Base-by-base conservation (phyloP, 2,797 vertebrate genomes). In the Intellagama lesueurii region DNA sequence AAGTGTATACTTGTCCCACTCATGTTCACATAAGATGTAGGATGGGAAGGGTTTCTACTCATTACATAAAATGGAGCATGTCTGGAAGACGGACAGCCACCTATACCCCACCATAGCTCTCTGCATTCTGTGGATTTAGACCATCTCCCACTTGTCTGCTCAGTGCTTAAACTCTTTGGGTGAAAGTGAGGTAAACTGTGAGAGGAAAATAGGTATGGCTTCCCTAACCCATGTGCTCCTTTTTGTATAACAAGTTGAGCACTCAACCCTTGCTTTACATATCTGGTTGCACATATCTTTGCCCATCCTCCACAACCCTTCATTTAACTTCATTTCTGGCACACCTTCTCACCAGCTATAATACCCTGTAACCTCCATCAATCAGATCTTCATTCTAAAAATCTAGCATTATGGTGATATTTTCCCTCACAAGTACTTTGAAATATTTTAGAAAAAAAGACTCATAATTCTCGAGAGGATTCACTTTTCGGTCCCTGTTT, bases 381-480 rank as follows among this genome's bases (percentile, higher is more conserved):
- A 78, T 44, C 17, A 78, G 35, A 22, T 35, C 30, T 87, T 87
- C 85, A 60, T 79, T 91, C 86, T 60, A 16, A 86, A 90, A 83
- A 1, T 76, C 0, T 0, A 0, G 35, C 6, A 30, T 76, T 86
- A 26, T n/a, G 79, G 35, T 47, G 30, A 3, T 22, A n/a, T 56
- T 87, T 16, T 0, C 83, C 87, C 40, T 0, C 68, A 0, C 30
- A 0, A 2, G 52, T 76, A 89, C 86, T 85, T 6, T 86, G 70
- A 26, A 91, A 49, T 22, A 35, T 7, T 49, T 90, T 78, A 14
- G n/a, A 86, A 87, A 8, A 8, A 64, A 91, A 91, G 77, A 0
- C 49, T n/a, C 17, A 1, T 14, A 52, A 0, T n/a, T 11, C 1
- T 1, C 3, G 0, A 44, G 40, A 81, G 16, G 4, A 24, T 72